Evolutionary conservation across 2,888 invertebrate species (phyloP), one percentile per base, ranked within the genome.

Genomic region (Ectemnius lituratus): DNA sequence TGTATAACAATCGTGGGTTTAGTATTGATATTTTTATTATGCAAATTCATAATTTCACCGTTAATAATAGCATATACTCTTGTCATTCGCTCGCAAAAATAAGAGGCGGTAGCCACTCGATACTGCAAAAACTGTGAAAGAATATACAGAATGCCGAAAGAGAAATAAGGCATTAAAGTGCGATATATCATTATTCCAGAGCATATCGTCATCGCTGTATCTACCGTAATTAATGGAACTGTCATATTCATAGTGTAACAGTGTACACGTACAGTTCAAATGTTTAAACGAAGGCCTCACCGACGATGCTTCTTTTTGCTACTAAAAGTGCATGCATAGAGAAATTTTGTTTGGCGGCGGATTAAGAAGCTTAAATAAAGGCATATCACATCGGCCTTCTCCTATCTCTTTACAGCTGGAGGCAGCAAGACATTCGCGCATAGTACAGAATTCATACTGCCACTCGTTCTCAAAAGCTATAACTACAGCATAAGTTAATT

Each of bases 41-140:
- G 76, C 80, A 83, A 84, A 83, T 84, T 78, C 79, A 82, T 82
- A 79, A 73, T 78, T 82, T 84, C 73, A 80, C 79, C 70, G 71
- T 81, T 78, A 73, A 78, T 78, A 71, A 57, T 79, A 71, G 70
- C 70, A 78, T 59, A 70, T 75, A 70, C 60, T 72, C 72, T 60
- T 65, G 69, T 72, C 75, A 46, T 75, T 79, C 75, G 75, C 65
- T 63, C 72, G 70, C 61, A 70, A 63, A 67, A 75, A 64, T 71
- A 64, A 62, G 71, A 62, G 27, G 27, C 61, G 49, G 62, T 63
- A 23, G 70, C 46, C 46, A 59, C 68, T 23, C 18, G 47, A 64
- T 57, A 47, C 46, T 70, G 67, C 72, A 72, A 66, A 62, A 62
- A 66, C 28, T 45, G 16, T 67, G 62, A 78, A 75, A 58, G 57